Percentiles rank a stretch among this genome's conserved stretches.
Evolutionary conservation across 2,888 invertebrate species (phyloP).

Genomic region (Prenolepis imparis): DNA sequence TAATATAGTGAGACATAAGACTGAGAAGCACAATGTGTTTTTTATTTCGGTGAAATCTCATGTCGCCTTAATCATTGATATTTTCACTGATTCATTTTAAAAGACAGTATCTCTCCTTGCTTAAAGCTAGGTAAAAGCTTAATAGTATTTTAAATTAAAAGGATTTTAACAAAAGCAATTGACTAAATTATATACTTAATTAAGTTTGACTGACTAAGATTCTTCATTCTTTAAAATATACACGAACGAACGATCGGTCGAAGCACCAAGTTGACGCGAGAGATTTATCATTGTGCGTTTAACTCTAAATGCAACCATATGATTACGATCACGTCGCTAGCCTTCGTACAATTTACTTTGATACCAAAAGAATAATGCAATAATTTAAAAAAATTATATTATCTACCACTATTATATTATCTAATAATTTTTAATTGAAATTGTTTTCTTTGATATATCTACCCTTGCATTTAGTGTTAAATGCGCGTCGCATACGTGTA

Average conservation of each 20-base stretch:
- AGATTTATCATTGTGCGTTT: slow-evolving; percentile 23
- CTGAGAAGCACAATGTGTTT: neutral
- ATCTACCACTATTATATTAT: no score
- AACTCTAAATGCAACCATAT: slow-evolving; percentile 26
- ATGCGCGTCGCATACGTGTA: neutral
- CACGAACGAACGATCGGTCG: slow-evolving; percentile 57
- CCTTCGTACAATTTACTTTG: neutral
- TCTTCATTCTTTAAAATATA: neutral
- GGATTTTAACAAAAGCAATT: neutral
- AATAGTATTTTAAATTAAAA: neutral
- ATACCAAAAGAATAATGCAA: neutral
- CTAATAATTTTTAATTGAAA: neutral
- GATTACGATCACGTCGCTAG: neutral
- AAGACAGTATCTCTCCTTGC: neutral
- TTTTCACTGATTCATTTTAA: neutral
- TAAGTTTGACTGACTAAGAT: neutral
- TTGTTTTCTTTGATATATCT: neutral
- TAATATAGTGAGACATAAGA: neutral
- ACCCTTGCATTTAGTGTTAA: slow-evolving; percentile 43
- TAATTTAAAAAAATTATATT: neutral
- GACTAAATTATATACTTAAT: neutral
- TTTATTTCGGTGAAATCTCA: neutral
- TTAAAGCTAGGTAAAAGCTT: neutral
- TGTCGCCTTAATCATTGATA: neutral
- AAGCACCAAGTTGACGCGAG: slow-evolving; percentile 65